Evolutionary conservation across 2,113 vertebrate species (phyloP), one percentile per base, ranked within the genome.

Genomic region (Halcyon senegalensis): DNA sequence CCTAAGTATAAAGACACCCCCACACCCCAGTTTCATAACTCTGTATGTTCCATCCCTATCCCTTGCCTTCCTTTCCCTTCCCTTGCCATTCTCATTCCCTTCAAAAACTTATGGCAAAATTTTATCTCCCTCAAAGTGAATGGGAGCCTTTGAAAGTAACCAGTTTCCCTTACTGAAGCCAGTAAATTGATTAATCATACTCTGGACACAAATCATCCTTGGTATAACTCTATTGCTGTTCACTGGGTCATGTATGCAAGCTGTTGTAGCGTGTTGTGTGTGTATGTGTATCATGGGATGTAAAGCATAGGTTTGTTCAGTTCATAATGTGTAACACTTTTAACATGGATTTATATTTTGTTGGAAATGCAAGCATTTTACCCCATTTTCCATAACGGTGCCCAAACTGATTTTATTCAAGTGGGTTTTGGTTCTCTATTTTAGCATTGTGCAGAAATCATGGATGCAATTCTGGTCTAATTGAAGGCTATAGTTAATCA

Each of bases 171-270:
- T 58, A 64, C 39, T 82, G 44, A 43, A 62, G 7, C 7, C 10
- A 19, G 9, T 58, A 64, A 83, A 66, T n/a, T 79, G 14, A 24
- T 66, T 12, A 33, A 33, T 63, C 16, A 15, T 27, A 33, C 4
- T 5, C 0, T 41, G 30, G 23, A 60, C 24, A 16, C 30, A 68
- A 82, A 56, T 68, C 7, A 56, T 56, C 12, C 11, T 25, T 56
- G 20, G 2, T 58, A 31, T 58, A 78, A 64, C 8, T 50, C 44
- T n/a, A 2, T 16, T 62, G 21, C 23, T 0, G 0, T 51, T 60
- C 48, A 37, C 11, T 28, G 17, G 8, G 33, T 74, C 5, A 10
- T 0, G 3, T 31, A 23, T 27, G 5, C 46, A 63, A 91, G 15
- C 14, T 62, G 27, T 17, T 50, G 24, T 20, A 16, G 7, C 44